Conservation (phyloP, 2,888 invertebrate species). For the Thereva nobilitata region DNA sequence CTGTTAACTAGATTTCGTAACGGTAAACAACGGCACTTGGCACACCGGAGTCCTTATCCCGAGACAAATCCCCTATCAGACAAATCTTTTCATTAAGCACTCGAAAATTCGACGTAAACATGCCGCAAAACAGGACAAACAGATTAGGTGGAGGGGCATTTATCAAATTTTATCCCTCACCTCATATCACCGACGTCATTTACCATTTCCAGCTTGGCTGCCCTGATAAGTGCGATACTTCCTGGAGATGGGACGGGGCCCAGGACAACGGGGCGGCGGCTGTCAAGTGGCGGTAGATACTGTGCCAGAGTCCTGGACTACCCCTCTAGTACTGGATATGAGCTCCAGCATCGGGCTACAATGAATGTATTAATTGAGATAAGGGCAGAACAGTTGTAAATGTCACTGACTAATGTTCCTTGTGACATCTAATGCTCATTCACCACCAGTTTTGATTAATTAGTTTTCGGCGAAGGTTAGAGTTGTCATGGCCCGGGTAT, state of each 20-base stretch:
- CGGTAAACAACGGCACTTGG: constrained; percentile 13
- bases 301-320: background rate
- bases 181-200: constrained; percentile 28
- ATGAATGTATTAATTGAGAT: constrained; percentile 33
- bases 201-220: constrained; percentile 17
- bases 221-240: background rate
- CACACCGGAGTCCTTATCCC: background rate
- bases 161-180: constrained; percentile 29
- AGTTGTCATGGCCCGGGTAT: background rate
- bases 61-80: background rate
- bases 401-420: constrained; percentile 34
- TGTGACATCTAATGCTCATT: constrained; percentile 20
- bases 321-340: constrained; percentile 4
- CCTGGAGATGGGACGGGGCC: background rate
- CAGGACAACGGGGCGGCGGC: background rate
- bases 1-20: constrained; percentile 11
- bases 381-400: constrained; percentile 35
- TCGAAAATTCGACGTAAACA: constrained; percentile 12
- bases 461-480: constrained; percentile 18
- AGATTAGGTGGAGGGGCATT: constrained; percentile 23
- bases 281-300: background rate
- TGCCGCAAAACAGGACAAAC: constrained; percentile 11
- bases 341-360: constrained; percentile 10
- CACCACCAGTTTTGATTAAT: constrained; percentile 23
- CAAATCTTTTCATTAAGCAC: constrained; percentile 27